Evolutionary conservation across 2,113 vertebrate species (phyloP).

Genomic region (Callaeas wilsoni): DNA sequence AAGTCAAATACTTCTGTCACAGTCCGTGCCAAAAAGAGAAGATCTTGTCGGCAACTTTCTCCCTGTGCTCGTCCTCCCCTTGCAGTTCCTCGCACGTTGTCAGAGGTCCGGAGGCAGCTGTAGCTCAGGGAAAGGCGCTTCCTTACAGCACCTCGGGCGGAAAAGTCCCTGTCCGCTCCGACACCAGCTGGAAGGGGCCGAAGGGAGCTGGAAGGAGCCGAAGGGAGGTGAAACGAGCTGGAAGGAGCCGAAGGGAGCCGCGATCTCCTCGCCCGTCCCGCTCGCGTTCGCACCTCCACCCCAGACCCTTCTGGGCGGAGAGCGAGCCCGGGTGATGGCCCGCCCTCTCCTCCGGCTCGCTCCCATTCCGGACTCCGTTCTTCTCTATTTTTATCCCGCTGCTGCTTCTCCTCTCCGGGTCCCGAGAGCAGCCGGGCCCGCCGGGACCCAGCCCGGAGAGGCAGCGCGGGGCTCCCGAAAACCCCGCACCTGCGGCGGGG

Average conservation of each 20-base stretch:
- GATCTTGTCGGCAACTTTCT: neutral
- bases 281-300: slow-evolving; percentile 45
- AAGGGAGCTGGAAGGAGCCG: fast-evolving
- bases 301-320: slow-evolving; percentile 69
- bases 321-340: slow-evolving; percentile 79
- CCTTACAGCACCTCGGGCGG: neutral
- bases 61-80: neutral
- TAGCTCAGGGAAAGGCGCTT: neutral
- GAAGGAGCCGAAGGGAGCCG: neutral
- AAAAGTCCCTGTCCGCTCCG: neutral
- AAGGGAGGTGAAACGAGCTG: neutral
- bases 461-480: neutral
- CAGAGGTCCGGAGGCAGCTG: neutral
- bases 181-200: neutral
- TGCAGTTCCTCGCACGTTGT: neutral
- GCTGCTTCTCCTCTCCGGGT: slow-evolving; percentile 61
- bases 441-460: no score
- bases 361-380: slow-evolving; percentile 28
- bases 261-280: neutral
- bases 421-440: slow-evolving; percentile 51
- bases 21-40: neutral
- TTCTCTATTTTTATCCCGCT: slow-evolving; percentile 59
- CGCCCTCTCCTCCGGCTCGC: slow-evolving; percentile 61
- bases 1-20: neutral
- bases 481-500: neutral